These are phyloP conservation scores for Macrophya alboannulata DNA, from an alignment of 2,888 invertebrate species.

Conservation along the genomic window DNA sequence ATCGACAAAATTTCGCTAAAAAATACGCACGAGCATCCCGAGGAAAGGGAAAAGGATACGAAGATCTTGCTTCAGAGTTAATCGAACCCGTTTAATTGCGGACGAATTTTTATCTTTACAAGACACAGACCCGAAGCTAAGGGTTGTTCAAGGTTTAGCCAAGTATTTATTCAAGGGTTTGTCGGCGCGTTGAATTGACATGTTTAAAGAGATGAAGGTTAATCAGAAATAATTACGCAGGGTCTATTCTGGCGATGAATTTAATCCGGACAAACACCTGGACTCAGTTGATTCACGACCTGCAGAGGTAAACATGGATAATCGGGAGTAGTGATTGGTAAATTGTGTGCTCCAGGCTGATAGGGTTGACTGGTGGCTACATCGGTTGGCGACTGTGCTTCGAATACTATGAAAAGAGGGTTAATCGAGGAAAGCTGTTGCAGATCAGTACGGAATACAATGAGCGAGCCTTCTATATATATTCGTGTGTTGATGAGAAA, in stretches of 20 bases:
- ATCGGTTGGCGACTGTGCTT: not conserved
- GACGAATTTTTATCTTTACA: not conserved
- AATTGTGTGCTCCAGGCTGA: constrained; percentile 71
- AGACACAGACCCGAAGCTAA: not conserved
- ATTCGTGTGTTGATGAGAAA: not conserved
- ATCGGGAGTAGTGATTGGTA: constrained; percentile 76
- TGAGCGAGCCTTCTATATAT: not conserved
- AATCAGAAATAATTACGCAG: constrained; percentile 73
- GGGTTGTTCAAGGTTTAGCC: not conserved
- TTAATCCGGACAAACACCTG: constrained; percentile 69
- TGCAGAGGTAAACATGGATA: constrained; percentile 76
- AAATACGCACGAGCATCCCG: not conserved
- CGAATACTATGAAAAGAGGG: not conserved
- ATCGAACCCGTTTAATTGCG: not conserved
- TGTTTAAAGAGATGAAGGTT: constrained; percentile 67
- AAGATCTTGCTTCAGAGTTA: too few species aligned
- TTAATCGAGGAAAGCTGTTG: constrained; percentile 25
- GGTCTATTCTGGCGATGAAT: constrained; percentile 54
- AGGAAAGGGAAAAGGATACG: not conserved
- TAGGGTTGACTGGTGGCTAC: constrained; percentile 58
- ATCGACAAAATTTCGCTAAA: not conserved
- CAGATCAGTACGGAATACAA: constrained; percentile 21
- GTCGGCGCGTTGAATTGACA: not conserved
- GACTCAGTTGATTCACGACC: constrained; percentile 73
- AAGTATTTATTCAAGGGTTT: not conserved